Conservation (phyloP, 2,113 vertebrate species). For the Sylvilagus bachmani region DNA sequence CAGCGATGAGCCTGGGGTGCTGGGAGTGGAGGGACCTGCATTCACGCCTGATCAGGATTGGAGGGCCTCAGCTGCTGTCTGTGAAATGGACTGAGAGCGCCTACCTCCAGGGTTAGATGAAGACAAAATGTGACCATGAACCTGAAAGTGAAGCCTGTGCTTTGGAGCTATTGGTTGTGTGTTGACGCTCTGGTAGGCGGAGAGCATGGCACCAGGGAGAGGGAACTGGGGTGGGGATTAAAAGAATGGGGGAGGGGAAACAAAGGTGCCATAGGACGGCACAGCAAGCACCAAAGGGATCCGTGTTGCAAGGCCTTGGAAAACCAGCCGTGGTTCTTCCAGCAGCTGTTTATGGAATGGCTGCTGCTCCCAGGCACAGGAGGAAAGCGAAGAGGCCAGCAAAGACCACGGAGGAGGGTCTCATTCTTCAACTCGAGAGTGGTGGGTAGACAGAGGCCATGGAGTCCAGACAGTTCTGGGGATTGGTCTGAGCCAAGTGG, state of each 20-base stretch:
- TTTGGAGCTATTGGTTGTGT: not conserved
- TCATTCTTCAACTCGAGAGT: not conserved
- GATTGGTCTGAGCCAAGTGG: not conserved
- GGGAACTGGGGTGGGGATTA: not conserved
- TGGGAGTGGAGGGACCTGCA: not conserved
- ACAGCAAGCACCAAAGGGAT: not conserved
- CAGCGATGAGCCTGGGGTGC: not conserved
- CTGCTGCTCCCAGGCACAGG: not conserved
- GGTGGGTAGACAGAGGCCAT: not conserved
- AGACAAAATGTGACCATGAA: accelerated
- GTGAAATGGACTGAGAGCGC: not conserved
- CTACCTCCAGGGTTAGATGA: not conserved
- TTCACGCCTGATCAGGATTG: not conserved
- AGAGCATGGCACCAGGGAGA: not conserved
- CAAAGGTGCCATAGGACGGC: no score
- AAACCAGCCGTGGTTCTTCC: not conserved
- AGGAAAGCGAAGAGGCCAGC: not conserved
- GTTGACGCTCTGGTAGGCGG: accelerated
- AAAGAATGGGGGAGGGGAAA: not conserved
- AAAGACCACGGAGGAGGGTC: not conserved
- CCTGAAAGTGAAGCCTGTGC: not conserved
- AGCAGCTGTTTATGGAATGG: not conserved
- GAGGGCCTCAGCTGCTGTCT: not conserved
- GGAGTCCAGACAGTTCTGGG: not conserved
- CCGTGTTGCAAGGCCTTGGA: not conserved